A percentile compares a stretch with the other conserved stretches of the same genome.
Conservation (phyloP, 2,888 invertebrate genomes). For the Brachynemurus nebulosus region DNA sequence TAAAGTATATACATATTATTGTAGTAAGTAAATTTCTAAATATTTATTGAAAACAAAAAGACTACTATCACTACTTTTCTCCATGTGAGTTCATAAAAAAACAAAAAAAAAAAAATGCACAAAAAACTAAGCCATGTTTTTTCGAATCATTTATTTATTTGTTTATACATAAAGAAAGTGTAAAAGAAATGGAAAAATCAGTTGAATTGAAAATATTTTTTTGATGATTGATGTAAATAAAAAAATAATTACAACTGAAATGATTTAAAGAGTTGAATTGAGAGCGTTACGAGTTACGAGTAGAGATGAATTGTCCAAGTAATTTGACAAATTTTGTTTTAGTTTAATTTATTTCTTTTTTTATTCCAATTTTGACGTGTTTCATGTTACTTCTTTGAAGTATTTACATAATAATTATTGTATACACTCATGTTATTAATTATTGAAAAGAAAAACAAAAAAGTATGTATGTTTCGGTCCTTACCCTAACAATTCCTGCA, state of each 20-base stretch:
- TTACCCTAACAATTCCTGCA: not conserved
- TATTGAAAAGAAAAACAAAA: not conserved
- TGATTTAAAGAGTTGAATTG: too few relatives aligned
- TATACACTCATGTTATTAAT: not conserved
- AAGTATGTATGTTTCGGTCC: not conserved
- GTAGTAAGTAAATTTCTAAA: too few relatives aligned
- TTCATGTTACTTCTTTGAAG: slow-evolving; percentile 1
- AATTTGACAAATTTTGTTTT: not conserved
- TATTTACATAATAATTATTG: not conserved
- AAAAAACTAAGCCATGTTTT: too few relatives aligned
- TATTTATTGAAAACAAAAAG: too few relatives aligned
- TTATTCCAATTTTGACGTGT: not conserved
- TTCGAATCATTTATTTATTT: too few relatives aligned
- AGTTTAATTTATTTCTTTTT: not conserved
- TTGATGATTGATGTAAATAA: not conserved
- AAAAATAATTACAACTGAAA: too few relatives aligned
- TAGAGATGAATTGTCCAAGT: not conserved
- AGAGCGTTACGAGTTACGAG: too few relatives aligned
- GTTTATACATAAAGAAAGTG: too few relatives aligned
- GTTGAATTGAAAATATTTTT: not conserved
- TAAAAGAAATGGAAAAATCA: not conserved
- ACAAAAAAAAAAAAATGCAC: too few relatives aligned
- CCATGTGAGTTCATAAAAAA: too few relatives aligned
- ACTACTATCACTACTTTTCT: too few relatives aligned
- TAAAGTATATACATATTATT: too few relatives aligned